These are phyloP conservation scores for Nephrotoma guestfalica DNA, from an alignment of 2,888 invertebrate species.

Conservation along the genomic window DNA sequence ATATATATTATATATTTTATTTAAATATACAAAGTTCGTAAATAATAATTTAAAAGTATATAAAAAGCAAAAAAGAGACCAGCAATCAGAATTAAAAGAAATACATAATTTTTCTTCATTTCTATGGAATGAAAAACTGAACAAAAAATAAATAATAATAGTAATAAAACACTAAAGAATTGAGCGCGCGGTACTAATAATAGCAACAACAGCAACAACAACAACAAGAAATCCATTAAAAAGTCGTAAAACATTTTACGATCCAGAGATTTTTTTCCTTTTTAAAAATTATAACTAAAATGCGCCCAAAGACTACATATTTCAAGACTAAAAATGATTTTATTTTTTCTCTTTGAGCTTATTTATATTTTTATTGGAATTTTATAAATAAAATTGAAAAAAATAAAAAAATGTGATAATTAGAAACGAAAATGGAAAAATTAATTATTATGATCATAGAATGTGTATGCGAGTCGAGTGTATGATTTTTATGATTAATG, in stretches of 20 bases:
- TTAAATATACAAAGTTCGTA: neutral
- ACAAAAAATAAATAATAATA: neutral
- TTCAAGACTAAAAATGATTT: neutral
- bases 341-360: neutral
- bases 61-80: neutral
- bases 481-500: neutral
- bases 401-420: neutral
- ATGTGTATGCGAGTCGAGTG: neutral
- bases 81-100: neutral
- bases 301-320: neutral
- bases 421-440: neutral
- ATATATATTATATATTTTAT: neutral
- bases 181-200: constrained; percentile 2
- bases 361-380: neutral
- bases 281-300: neutral
- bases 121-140: neutral
- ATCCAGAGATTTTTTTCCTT: neutral
- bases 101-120: neutral
- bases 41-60: neutral
- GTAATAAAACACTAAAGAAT: neutral
- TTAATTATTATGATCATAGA: neutral
- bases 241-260: constrained; percentile 5
- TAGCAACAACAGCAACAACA: neutral
- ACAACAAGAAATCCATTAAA: neutral
- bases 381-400: neutral